Conservation (phyloP, 2,888 invertebrate genomes). For the Galeruca laticollis region DNA sequence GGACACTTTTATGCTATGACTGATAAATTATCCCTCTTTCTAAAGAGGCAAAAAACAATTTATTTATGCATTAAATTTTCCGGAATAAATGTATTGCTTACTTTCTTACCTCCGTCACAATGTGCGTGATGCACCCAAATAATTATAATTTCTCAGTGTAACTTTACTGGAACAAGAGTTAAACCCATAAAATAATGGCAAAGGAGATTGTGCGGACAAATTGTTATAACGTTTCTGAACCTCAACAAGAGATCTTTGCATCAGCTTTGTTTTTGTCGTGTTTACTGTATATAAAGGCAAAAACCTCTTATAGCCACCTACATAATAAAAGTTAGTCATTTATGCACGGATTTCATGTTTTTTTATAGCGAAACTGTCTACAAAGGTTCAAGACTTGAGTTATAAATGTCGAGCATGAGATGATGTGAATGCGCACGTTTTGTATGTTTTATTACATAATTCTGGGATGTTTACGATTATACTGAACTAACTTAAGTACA, state of each 20-base stretch:
- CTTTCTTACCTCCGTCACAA: no score
- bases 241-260: not conserved
- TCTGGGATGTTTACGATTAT: slow-evolving; percentile 1
- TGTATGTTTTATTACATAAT: slow-evolving; percentile 10
- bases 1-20: no score
- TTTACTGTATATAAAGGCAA: not conserved
- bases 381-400: slow-evolving; percentile 7
- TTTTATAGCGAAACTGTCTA: slow-evolving; percentile 8
- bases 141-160: no score
- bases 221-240: not conserved
- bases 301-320: slow-evolving; percentile 7
- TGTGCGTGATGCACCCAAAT: no score
- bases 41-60: no score
- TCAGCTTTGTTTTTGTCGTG: not conserved
- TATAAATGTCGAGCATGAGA: slow-evolving; percentile 4
- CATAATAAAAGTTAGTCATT: slow-evolving; percentile 9
- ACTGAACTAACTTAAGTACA: not conserved
- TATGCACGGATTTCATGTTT: slow-evolving; percentile 18
- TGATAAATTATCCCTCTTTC: no score
- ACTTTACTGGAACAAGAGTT: no score
- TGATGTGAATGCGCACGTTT: slow-evolving; percentile 4
- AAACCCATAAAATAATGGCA: no score
- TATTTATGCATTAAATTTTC: no score
- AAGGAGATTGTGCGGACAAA: not conserved
- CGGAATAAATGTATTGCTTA: no score